Conservation (phyloP, 2,113 vertebrate species). For the Bubalus kerabau region DNA sequence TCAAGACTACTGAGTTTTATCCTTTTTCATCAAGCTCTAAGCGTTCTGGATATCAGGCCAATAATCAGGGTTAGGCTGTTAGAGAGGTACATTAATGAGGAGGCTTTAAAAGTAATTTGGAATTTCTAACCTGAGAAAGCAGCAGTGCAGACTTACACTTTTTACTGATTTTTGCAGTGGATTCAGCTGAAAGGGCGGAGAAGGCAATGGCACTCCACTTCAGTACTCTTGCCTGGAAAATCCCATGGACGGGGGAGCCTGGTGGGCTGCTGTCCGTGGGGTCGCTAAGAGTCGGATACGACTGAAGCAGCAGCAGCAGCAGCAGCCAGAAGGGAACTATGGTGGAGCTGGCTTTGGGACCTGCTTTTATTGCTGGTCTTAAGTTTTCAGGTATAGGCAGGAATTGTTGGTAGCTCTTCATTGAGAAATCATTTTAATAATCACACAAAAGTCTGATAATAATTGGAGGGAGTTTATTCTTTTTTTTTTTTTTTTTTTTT, state of each 20-base stretch:
- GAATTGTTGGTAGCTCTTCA: neutral
- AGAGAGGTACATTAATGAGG: neutral
- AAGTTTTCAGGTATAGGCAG: neutral
- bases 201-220: no score
- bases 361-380: neutral
- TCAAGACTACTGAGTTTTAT: neutral
- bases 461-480: neutral
- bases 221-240: no score
- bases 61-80: neutral
- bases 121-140: constrained; percentile 5
- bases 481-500: neutral
- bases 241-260: no score
- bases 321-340: no score
- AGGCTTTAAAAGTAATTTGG: constrained; percentile 43
- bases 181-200: neutral
- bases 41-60: neutral
- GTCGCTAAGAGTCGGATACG: no score
- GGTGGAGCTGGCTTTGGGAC: neutral
- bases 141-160: neutral
- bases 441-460: neutral
- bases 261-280: no score
- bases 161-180: neutral
- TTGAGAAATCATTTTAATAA: neutral
- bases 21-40: constrained; percentile 11
- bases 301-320: no score